Evolutionary conservation across 2,888 invertebrate species (phyloP), one percentile per base, ranked within the genome.

Genomic region (Zaprionus bogoriensis): DNA sequence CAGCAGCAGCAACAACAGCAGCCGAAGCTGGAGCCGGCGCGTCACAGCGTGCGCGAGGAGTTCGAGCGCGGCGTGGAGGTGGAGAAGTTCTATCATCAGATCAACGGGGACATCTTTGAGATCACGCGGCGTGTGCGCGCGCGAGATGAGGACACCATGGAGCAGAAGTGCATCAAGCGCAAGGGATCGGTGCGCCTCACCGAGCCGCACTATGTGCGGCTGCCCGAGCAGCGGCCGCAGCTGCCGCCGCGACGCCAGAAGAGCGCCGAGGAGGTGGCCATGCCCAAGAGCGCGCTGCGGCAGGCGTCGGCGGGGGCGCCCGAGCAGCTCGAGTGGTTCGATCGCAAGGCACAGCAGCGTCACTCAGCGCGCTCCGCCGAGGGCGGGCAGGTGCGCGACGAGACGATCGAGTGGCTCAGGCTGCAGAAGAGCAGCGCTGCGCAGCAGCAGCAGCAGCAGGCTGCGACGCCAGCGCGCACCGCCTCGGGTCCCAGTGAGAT

Each of bases 41-140:
- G 82, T 5, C 83, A 74, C 30, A 81, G 75, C 25, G 88, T 80
- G 1, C 88, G 89, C 38, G 88, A 89, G 47, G 88, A 90, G 27
- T 90, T 90, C 44, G 90, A 91, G 51, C 89, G 90, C 3, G 91
- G 91, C 12, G 91, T 91, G 1, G 90, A 90, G 58, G 90, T 90
- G n/a, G 91, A 91, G 53, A 91, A 91, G 62, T 91, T 90, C 66
- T 91, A 91, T 67, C 91, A 91, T 64, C 91, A 91, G 70, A 91
- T 91, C 52, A 91, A 91, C 41, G 91, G 91, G 2, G 91, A 91
- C 41, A 90, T 91, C 36, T 91, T 91, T 59, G 91, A 91, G 70
- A 91, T 91, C 36, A 91, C 90, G 5, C 75, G 91, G 0, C 72
- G 90, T 0, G 90, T 91, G 17, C 74, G 90, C 9, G 90, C 90